Percentiles rank a stretch among this genome's conserved stretches.
These are phyloP conservation scores for Mesorhabditis spiculigera DNA, from an alignment of 2,888 invertebrate genomes.

Conservation along the genomic window DNA sequence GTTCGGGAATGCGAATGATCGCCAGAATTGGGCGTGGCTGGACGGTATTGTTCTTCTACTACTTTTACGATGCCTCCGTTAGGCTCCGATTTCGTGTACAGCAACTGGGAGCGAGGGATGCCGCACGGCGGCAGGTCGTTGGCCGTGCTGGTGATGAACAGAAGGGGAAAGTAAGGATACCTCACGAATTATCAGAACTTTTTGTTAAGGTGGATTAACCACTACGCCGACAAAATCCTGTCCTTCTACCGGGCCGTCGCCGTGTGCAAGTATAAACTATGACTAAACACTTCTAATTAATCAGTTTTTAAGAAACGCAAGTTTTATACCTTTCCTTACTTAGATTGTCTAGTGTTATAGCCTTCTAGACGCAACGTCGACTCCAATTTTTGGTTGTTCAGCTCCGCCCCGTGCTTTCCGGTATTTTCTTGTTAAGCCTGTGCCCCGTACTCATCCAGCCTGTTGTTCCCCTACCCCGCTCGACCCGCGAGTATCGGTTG, in stretches of 20 bases:
- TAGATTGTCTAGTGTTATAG: no score
- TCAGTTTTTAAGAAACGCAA: no score
- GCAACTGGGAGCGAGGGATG: conserved; percentile 40
- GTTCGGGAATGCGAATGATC: conserved; percentile 37
- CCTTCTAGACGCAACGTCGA: no score
- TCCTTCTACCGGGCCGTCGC: conserved; percentile 36
- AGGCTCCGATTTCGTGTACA: conserved; percentile 26
- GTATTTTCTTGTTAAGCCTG: no score
- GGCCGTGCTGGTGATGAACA: conserved; percentile 41
- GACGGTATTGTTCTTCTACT: conserved; percentile 26
- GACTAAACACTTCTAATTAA: background rate
- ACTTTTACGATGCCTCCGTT: background rate
- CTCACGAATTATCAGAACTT: no score
- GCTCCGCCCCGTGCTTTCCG: no score
- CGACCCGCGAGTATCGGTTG: no score
- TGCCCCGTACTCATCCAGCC: no score
- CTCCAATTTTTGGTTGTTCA: no score
- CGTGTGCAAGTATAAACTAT: conserved; percentile 38
- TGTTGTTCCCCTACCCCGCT: no score
- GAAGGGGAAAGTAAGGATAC: conserved; percentile 22
- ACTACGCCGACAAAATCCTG: conserved; percentile 38
- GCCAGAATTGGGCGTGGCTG: conserved; percentile 45
- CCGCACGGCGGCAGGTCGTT: conserved; percentile 31
- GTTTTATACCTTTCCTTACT: background rate
- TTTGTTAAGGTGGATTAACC: conserved; percentile 30